Evolutionary conservation across 2,113 vertebrate species (phyloP).

Genomic region (Syngnathoides biaculeatus): DNA sequence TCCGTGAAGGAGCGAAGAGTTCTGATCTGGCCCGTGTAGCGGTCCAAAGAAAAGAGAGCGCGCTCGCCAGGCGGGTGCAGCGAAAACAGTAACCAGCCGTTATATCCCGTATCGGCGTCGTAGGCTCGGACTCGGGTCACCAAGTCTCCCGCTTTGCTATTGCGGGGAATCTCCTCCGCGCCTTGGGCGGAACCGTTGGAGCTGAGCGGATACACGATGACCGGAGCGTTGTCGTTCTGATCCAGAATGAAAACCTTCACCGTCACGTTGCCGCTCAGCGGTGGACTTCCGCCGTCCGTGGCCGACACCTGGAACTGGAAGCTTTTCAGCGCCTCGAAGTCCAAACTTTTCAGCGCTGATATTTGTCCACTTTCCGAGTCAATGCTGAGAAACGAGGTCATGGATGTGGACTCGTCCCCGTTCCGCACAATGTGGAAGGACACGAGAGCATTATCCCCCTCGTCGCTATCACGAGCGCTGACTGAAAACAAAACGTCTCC

Average conservation of each 20-base stretch:
- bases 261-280: slow-evolving; percentile 9
- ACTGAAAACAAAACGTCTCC: slow-evolving; percentile 38
- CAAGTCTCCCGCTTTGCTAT: slow-evolving; percentile 45
- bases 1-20: slow-evolving; percentile 55
- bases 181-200: neutral
- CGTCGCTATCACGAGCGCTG: slow-evolving; percentile 47
- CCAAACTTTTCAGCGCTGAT: slow-evolving; percentile 38
- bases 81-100: slow-evolving; percentile 53
- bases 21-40: slow-evolving; percentile 53
- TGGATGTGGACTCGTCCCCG: neutral
- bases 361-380: slow-evolving; percentile 43
- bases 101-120: slow-evolving; percentile 61
- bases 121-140: slow-evolving; percentile 53
- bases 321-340: slow-evolving; percentile 50
- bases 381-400: slow-evolving; percentile 45
- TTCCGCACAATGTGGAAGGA: neutral
- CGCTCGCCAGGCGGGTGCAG: slow-evolving; percentile 45
- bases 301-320: slow-evolving; percentile 19
- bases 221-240: slow-evolving; percentile 25
- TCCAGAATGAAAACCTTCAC: slow-evolving; percentile 24
- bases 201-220: slow-evolving; percentile 35
- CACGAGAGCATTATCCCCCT: slow-evolving; percentile 50
- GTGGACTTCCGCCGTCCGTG: slow-evolving; percentile 1
- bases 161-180: slow-evolving; percentile 32
- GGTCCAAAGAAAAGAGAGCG: slow-evolving; percentile 52